Evolutionary conservation across 1,140 invertebrate species (phyloP), one percentile per base, ranked within the genome.

Genomic region (Drosophila neocordata): DNA sequence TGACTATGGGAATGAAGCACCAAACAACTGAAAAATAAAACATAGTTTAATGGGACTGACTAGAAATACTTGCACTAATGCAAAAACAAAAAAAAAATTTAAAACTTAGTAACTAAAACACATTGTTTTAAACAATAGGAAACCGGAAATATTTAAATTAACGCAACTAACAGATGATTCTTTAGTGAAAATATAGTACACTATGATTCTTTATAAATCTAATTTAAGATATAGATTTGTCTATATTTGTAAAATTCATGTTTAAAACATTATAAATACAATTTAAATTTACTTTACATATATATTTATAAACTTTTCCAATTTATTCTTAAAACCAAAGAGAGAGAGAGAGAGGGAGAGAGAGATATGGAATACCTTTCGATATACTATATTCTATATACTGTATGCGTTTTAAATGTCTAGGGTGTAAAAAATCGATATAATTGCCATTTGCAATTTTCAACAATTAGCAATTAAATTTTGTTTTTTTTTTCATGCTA

Each of bases 401-500:
- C 8, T 12, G 6, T 15, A 12, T n/a, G 11, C 13, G 11, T 15
- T 5, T 20, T 20, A 24, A 3, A 13, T n/a, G 18, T 38, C 34
- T 15, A 53, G 64, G 67, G 76, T 61, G 79, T 59, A 51, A 65
- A 72, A 84, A 12, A 83, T 83, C 69, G 81, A 84, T 73, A 56
- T 77, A 65, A 85, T 68, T 85, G 52, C 58, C 58, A 63, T 62
- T 77, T 53, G 66, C 55, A 85, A 87, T 78, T 87, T 82, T 71
- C 70, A 35, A 67, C 76, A 87, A 87, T 82, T 87, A 87, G 67
- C 82, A 71, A 69, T 62, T 73, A 67, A 76, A 87, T 67, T 78
- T 65, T 82, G 2, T 24, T 24, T 24, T 24, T 24, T 24, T 24
- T 24, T 24, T 24, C 22, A 68, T 55, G 58, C 55, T n/a, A 53